Evolutionary conservation across 1,140 invertebrate species (phyloP), one percentile per base, ranked within the genome.

Genomic region (Danaus plexippus): DNA sequence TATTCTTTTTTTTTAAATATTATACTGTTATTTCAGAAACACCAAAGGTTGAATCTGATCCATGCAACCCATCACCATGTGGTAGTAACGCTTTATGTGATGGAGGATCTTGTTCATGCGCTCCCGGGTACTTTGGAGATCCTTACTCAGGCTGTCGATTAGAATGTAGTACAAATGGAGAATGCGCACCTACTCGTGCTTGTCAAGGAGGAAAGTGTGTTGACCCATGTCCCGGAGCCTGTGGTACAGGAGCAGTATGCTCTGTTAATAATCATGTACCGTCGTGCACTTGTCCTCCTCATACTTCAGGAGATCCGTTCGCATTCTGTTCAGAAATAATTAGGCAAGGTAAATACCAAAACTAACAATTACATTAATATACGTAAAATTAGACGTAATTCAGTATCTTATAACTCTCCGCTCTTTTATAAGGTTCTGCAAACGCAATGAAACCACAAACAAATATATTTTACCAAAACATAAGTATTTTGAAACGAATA

Each of bases 121-220:
- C 88, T 32, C 80, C 88, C 42, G 90, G 90, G 71, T 91, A 89
- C 71, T 89, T 90, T 65, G 91, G 91, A 52, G 90, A 91, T 75
- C 90, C 91, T 9, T 92, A 91, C 57, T 81, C 89, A 22, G 92
- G 92, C 65, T 93, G 92, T 78, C 81, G 91, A 69, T 89, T 91
- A 46, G 90, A 92, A 88, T 92, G 91, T 75, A 87, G 89, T 46
- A 85, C 90, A 2, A 92, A 91, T 73, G 88, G 86, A 40, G 92
- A 92, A 76, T 92, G 92, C 82, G 77, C 90, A 5, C 87, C 88
- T 43, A 89, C 91, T 52, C 88, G 85, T 67, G 90, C 93, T 2
- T 96, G 94, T 66, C 89, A 94, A 11, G 89, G 89, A 60, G 91
- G 92, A 65, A 93, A 92, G 87, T 95, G 94, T 73, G 77, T 89